These are phyloP conservation scores for Florisuga fusca DNA, from an alignment of 2,797 vertebrate genomes.

Conservation along the genomic window DNA sequence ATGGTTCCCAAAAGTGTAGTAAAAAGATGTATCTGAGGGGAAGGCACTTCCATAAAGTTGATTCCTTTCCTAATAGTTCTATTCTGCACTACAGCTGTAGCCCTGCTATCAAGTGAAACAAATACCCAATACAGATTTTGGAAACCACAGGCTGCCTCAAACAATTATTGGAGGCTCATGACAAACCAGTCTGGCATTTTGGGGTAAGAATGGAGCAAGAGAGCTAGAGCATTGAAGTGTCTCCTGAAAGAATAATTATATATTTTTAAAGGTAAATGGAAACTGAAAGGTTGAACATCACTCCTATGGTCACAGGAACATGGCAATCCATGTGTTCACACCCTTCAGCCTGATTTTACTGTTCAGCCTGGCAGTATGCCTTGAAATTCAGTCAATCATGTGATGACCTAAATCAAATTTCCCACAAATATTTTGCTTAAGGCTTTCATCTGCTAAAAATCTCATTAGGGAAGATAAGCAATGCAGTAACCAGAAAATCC, in stretches of 20 bases:
- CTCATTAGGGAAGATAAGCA: neutral
- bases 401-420: neutral
- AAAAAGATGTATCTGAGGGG: neutral
- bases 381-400: neutral
- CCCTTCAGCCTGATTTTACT: neutral
- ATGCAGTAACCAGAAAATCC: neutral
- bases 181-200: neutral
- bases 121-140: neutral
- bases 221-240: neutral
- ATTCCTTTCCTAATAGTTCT: neutral
- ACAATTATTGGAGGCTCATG: neutral
- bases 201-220: neutral
- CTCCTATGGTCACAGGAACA: neutral
- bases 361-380: neutral
- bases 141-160: neutral
- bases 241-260: neutral
- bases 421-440: neutral
- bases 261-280: neutral
- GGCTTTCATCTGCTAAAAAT: neutral
- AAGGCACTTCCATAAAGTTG: neutral
- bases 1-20: neutral
- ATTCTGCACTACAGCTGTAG: neutral
- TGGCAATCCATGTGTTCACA: neutral
- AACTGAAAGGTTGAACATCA: neutral
- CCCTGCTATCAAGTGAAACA: neutral